Evolutionary conservation across 2,888 invertebrate species (phyloP).

Genomic region (Thelaira solivaga): DNA sequence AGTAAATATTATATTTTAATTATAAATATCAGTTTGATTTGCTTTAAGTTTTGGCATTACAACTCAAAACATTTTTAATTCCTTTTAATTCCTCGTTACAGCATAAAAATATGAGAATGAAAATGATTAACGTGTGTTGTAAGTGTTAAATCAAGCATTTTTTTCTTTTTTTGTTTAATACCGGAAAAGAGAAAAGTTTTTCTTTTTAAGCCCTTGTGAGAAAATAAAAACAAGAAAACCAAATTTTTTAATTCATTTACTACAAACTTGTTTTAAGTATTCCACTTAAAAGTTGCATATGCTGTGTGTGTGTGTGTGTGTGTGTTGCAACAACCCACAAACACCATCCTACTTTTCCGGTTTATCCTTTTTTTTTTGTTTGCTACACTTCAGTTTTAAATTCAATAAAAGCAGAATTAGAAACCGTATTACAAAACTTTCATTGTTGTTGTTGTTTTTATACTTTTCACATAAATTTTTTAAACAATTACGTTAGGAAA

Average conservation of each 20-base stretch:
- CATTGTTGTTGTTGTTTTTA: neutral
- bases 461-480: neutral
- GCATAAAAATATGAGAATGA: too few relatives aligned
- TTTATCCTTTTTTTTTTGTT: neutral
- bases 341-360: neutral
- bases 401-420: neutral
- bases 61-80: slow-evolving; percentile 16
- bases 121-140: too few relatives aligned
- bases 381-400: slow-evolving; percentile 22
- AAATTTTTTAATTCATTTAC: slow-evolving; percentile 30
- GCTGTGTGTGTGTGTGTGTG: too few relatives aligned
- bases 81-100: slow-evolving; percentile 1
- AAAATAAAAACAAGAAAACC: slow-evolving; percentile 2
- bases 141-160: slow-evolving; percentile 33
- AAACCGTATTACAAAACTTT: neutral
- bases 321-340: neutral
- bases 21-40: neutral
- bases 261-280: slow-evolving; percentile 17
- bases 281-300: slow-evolving; percentile 39
- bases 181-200: slow-evolving; percentile 37
- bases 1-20: slow-evolving; percentile 12
- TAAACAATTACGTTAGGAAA: slow-evolving; percentile 6
- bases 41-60: slow-evolving; percentile 1
- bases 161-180: too few relatives aligned
- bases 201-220: slow-evolving; percentile 18